These are phyloP conservation scores for Dicaeum eximium DNA, from an alignment of 2,113 vertebrate species.

Conservation along the genomic window DNA sequence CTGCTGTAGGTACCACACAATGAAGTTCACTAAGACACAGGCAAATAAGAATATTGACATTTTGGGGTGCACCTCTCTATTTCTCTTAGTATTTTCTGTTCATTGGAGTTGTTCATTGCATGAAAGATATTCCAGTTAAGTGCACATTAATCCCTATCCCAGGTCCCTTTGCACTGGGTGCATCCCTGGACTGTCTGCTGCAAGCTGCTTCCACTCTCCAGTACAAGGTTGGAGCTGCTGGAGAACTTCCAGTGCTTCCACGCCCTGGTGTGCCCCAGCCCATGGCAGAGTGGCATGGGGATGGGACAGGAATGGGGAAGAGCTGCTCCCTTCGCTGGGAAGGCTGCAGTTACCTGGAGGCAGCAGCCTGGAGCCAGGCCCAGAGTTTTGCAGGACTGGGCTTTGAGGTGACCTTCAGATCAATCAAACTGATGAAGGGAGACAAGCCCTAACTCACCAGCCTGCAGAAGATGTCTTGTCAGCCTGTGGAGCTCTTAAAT, in stretches of 20 bases:
- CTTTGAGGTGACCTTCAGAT: background rate
- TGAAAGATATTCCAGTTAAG: background rate
- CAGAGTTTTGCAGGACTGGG: background rate
- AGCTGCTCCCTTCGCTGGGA: background rate
- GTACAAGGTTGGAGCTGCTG: background rate
- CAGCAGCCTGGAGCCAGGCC: background rate
- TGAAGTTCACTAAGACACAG: background rate
- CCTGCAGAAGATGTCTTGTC: background rate
- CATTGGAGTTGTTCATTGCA: background rate
- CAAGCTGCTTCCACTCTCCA: background rate
- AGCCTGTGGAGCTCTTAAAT: background rate
- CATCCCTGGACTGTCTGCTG: background rate
- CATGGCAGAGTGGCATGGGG: background rate
- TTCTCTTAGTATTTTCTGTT: background rate
- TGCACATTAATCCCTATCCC: background rate
- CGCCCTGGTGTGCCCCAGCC: background rate
- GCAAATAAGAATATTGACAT: background rate
- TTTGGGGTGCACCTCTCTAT: background rate
- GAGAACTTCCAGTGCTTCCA: background rate
- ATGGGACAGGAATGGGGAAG: background rate
- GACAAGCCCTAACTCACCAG: background rate
- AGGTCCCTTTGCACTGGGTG: background rate
- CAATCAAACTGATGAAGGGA: background rate
- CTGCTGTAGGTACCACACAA: background rate
- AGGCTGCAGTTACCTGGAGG: background rate